A percentile compares a stretch with the other conserved stretches of the same genome.
Conservation (phyloP, 1,140 invertebrate species). For the Leucophenga varia region DNA sequence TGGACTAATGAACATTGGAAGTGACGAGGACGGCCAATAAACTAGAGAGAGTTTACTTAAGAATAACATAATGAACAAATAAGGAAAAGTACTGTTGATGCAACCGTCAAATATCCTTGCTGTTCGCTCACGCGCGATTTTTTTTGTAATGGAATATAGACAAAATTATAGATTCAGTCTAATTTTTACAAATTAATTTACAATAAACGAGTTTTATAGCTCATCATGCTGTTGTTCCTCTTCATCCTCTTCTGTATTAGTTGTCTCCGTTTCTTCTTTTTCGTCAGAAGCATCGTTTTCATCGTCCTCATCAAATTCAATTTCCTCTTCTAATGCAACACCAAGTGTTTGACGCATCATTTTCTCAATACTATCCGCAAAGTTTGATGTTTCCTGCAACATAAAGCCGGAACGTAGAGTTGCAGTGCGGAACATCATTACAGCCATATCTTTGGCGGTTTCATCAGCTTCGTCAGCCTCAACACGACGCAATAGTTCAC, state of each 20-base stretch:
- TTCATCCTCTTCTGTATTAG: slow-evolving; percentile 40
- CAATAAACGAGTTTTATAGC: slow-evolving; percentile 34
- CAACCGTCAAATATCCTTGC: slow-evolving; percentile 12
- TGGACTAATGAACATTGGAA: slow-evolving; percentile 3
- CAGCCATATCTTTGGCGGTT: slow-evolving; percentile 82
- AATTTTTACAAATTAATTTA: slow-evolving; percentile 21
- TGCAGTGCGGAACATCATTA: slow-evolving; percentile 91
- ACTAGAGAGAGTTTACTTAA: slow-evolving; percentile 33
- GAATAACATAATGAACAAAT: slow-evolving; percentile 18
- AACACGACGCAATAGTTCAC: slow-evolving; percentile 84
- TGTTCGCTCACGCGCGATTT: background rate
- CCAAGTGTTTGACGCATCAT: slow-evolving; percentile 82
- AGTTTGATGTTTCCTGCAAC: slow-evolving; percentile 81
- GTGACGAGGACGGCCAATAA: slow-evolving; percentile 2
- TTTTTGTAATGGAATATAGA: slow-evolving; percentile 2
- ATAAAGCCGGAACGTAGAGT: slow-evolving; percentile 88
- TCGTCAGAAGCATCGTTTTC: slow-evolving; percentile 57
- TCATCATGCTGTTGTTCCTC: slow-evolving; percentile 47
- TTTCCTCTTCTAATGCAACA: slow-evolving; percentile 74
- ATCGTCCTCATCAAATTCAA: slow-evolving; percentile 60
- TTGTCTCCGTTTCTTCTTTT: slow-evolving; percentile 27
- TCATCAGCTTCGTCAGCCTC: slow-evolving; percentile 77
- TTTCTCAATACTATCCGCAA: slow-evolving; percentile 84
- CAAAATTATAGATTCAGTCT: slow-evolving; percentile 36
- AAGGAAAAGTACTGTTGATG: slow-evolving; percentile 25